Percentiles rank a stretch among this genome's conserved stretches.
Conservation (phyloP, 2,797 vertebrate genomes). For the Parambassis ranga region DNA sequence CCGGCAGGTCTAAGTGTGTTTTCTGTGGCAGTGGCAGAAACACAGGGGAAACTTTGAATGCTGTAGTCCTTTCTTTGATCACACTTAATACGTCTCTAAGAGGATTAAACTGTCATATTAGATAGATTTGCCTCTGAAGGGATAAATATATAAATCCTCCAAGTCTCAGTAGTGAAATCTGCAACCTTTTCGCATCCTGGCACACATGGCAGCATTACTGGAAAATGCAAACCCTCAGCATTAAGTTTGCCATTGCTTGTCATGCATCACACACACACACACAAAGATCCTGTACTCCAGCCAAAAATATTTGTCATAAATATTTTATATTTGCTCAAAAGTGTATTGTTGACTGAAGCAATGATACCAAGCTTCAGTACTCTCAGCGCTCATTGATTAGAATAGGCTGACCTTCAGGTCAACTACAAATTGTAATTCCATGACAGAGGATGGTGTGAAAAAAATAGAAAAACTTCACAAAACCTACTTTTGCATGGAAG, state of each 20-base stretch:
- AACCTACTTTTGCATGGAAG: too few species aligned
- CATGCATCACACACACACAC: conserved; percentile 31
- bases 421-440: too few species aligned
- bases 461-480: too few species aligned
- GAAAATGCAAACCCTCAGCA: conserved; percentile 46
- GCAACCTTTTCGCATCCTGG: conserved; percentile 48
- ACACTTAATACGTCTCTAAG: conserved; percentile 62
- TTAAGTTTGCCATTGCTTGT: conserved; percentile 25
- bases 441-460: too few species aligned
- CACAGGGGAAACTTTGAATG: conserved; percentile 34
- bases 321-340: conserved; percentile 9
- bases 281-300: conserved; percentile 7
- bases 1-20: conserved; percentile 7
- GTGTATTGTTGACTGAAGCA: not conserved
- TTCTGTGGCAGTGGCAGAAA: conserved; percentile 30
- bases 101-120: conserved; percentile 74
- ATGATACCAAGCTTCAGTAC: not conserved
- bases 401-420: too few species aligned
- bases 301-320: conserved; percentile 5
- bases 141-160: conserved; percentile 68
- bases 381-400: conserved; percentile 3
- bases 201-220: conserved; percentile 27
- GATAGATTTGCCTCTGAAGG: conserved; percentile 65
- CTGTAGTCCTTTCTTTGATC: conserved; percentile 66
- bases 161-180: conserved; percentile 56